Conservation (phyloP, 1,140 invertebrate species). For the Triops cancriformis region DNA sequence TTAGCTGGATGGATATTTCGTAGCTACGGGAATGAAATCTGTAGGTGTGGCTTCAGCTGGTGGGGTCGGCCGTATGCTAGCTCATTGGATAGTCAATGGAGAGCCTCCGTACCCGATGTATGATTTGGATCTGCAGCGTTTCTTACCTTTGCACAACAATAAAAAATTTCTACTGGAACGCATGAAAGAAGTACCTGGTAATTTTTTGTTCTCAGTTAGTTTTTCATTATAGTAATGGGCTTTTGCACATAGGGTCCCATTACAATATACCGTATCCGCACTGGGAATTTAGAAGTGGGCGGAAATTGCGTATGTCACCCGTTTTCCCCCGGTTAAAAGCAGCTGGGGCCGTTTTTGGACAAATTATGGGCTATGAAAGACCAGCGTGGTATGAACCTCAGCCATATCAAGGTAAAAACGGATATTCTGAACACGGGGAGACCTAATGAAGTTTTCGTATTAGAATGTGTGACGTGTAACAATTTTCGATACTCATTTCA, state of each 20-base stretch:
- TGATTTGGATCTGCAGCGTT: conserved; percentile 83
- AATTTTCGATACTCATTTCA: neutral
- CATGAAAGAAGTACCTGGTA: conserved; percentile 84
- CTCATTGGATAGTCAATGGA: conserved; percentile 79
- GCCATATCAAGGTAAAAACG: conserved; percentile 18
- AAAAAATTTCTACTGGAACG: conserved; percentile 85
- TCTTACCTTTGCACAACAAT: conserved; percentile 92
- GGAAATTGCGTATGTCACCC: conserved; percentile 89
- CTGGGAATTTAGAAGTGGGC: conserved; percentile 72
- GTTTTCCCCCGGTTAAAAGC: conserved; percentile 86
- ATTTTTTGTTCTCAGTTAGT: conserved; percentile 34
- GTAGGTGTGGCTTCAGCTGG: conserved; percentile 85
- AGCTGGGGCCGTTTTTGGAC: conserved; percentile 92
- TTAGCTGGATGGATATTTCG: conserved; percentile 84
- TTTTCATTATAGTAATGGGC: conserved; percentile 15
- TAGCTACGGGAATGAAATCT: conserved; percentile 93
- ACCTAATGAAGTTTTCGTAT: too few species aligned
- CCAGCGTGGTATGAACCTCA: conserved; percentile 79
- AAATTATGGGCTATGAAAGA: conserved; percentile 97
- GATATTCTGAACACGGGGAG: too few species aligned
- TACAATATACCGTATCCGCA: conserved; percentile 76
- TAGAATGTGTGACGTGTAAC: neutral
- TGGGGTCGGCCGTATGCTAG: conserved; percentile 81
- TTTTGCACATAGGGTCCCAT: conserved; percentile 53
- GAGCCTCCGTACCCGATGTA: conserved; percentile 76